phyloP scores from a whole-genome alignment of 92 coral and sea anemone species.

The Epizoanthus scotinus region DNA sequence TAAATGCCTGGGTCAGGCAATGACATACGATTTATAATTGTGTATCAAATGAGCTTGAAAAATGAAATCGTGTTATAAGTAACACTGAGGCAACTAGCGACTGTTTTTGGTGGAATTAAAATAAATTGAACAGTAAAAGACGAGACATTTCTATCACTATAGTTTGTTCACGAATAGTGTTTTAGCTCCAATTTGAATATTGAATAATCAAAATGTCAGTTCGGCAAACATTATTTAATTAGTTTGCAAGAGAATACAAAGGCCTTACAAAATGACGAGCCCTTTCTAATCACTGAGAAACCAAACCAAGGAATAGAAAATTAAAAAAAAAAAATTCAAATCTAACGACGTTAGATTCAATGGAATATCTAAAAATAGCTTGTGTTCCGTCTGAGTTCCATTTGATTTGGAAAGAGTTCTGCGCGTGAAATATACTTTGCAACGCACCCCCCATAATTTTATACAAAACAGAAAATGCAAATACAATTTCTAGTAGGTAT shows the following conservation, averaged over 20 bases:
- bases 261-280: background rate
- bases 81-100: too few species aligned
- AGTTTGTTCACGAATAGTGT: background rate
- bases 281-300: background rate
- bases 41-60: background rate
- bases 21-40: background rate
- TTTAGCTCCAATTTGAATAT: constrained; percentile 1
- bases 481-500: background rate
- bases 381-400: too few species aligned
- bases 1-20: background rate
- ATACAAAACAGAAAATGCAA: background rate
- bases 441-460: background rate
- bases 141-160: background rate
- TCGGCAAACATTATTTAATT: constrained; percentile 15
- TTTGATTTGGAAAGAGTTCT: too few species aligned
- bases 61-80: background rate
- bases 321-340: background rate
- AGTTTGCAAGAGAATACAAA: constrained; percentile 10
- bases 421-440: too few species aligned
- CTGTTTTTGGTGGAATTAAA: background rate
- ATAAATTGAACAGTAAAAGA: background rate
- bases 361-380: background rate
- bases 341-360: too few species aligned
- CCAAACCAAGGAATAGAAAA: background rate
- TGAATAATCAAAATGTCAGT: constrained; percentile 13